Evolutionary conservation across 1,140 invertebrate species (phyloP), one percentile per base, ranked within the genome.

Genomic region (Aphidius gifuensis): DNA sequence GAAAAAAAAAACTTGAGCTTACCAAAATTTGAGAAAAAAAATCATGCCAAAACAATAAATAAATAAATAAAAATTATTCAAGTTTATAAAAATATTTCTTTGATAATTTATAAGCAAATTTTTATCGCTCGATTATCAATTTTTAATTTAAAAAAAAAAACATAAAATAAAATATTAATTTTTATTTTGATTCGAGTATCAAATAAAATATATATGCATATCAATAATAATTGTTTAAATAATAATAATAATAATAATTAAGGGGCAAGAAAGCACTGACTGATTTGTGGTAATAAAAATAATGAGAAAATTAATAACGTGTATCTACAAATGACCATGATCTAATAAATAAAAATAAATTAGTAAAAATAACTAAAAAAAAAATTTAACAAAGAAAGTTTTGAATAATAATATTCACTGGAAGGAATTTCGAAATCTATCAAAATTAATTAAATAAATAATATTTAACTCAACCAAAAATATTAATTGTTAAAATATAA

Each of bases 231-330:
- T 49, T 6, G 16, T n/a, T 16, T 16, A n/a, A 48, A 48, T 48
- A 48, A 48, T 48, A 48, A 48, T 48, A 48, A 48, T 48, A n/a
- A 16, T 16, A n/a, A 49, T 16, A n/a, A 16, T 16, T 16, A 49
- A 53, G 54, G 60, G 58, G 54, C 58, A 54, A 61, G 50, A 55
- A 61, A 61, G 55, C 58, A 51, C 49, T 48, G 46, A 42, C 55
- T 40, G 57, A 38, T 46, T 45, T 65, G 49, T 49, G 38, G 42
- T 61, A 21, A 11, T 46, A 6, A 11, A 32, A 32, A 56, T 46
- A 11, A n/a, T 11, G 21, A 57, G 21, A 23, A 9, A 23, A 40
- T 32, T 42, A 57, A 23, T 45, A 45, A 32, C 45, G n/a, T n/a
- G 45, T 56, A 23, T 23, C 23, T 23, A 23, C 23, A 23, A 2